A percentile compares a stretch with the other conserved stretches of the same genome.
phyloP scores from a whole-genome alignment of 2,888 invertebrate species.

The Nowickia ferox region DNA sequence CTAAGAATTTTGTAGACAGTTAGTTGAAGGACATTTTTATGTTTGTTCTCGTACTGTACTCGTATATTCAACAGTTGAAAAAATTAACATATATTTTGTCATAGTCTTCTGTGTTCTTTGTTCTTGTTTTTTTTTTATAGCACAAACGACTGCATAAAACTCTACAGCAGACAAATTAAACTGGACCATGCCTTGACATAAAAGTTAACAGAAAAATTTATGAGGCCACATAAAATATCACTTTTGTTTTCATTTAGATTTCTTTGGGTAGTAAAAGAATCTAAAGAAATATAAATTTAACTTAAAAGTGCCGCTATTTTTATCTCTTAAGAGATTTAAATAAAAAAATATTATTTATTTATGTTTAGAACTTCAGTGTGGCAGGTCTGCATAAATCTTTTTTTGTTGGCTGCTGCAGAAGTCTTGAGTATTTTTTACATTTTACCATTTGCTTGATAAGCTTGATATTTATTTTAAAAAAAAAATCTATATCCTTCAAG shows the following conservation, averaged over 20 bases:
- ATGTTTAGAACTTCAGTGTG: no score
- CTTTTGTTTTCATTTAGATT: constrained; percentile 74
- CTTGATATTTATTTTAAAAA: no score
- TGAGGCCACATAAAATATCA: constrained; percentile 80
- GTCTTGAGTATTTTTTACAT: no score
- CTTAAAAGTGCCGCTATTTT: constrained; percentile 26
- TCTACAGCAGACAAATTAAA: constrained; percentile 41
- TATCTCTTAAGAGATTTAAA: not conserved
- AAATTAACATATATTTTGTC: constrained; percentile 66
- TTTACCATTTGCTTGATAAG: no score
- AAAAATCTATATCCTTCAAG: no score
- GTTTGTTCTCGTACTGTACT: not conserved
- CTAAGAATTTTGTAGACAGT: constrained; percentile 56
- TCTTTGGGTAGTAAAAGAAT: not conserved
- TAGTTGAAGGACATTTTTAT: constrained; percentile 64
- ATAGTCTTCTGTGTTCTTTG: constrained; percentile 9
- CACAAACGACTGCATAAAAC: not conserved
- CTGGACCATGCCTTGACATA: constrained; percentile 58
- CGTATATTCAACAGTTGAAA: not conserved
- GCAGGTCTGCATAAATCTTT: no score
- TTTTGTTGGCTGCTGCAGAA: no score
- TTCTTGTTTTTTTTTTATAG: not conserved
- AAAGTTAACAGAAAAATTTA: constrained; percentile 74
- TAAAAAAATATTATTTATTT: not conserved
- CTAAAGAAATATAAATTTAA: constrained; percentile 41